Evolutionary conservation across 2,888 invertebrate genomes (phyloP).

Genomic region (Tinea semifulvella): DNA sequence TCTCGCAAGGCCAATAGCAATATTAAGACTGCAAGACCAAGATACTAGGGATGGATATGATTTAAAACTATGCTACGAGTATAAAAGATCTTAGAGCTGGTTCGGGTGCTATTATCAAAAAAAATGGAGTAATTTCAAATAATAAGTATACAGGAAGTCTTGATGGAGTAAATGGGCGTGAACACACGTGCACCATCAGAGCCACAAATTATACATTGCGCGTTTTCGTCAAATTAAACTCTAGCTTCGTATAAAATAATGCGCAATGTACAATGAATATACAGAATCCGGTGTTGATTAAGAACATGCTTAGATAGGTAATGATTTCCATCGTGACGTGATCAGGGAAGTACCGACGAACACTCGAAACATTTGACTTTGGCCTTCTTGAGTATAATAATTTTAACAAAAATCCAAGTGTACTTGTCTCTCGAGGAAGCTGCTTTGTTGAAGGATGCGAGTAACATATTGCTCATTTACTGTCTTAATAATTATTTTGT

Average conservation of each 20-base stretch:
- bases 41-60: too few relatives aligned
- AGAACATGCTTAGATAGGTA: background rate
- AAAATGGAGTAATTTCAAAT: slow-evolving; percentile 6
- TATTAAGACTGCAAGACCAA: too few relatives aligned
- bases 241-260: too few relatives aligned
- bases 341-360: slow-evolving; percentile 10
- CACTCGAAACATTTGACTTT: slow-evolving; percentile 3
- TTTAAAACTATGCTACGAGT: too few relatives aligned
- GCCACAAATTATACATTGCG: too few relatives aligned
- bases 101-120: background rate
- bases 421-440: slow-evolving; percentile 1
- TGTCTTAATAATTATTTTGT: too few relatives aligned
- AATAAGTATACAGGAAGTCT: slow-evolving; percentile 7
- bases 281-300: too few relatives aligned
- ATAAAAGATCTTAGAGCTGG: slow-evolving; percentile 1
- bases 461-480: too few relatives aligned
- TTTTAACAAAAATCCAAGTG: slow-evolving; percentile 1
- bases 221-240: too few relatives aligned
- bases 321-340: slow-evolving; percentile 11
- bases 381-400: slow-evolving; percentile 9
- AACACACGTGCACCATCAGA: slow-evolving; percentile 3
- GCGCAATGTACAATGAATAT: too few relatives aligned
- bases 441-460: too few relatives aligned
- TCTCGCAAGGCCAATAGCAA: too few relatives aligned
- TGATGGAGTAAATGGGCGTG: slow-evolving; percentile 4